These are phyloP conservation scores for Microcebus jonahi DNA, from an alignment of 2,113 vertebrate genomes.

Conservation along the genomic window DNA sequence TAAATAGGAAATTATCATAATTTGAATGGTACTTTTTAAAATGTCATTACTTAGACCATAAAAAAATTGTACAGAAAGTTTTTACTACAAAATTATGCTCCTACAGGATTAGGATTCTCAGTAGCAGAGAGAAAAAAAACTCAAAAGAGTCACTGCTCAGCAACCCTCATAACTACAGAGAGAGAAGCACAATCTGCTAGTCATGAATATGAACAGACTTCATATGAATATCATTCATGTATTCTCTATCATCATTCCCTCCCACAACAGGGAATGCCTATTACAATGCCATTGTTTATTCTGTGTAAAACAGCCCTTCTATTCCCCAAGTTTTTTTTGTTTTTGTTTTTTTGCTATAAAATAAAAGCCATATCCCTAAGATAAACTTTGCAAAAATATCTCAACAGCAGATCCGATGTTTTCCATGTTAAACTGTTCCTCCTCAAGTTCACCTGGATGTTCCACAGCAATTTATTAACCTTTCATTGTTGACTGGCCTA, in stretches of 20 bases:
- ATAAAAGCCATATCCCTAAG: background rate
- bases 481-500: background rate
- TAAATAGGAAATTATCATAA: background rate
- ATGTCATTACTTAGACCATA: background rate
- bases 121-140: background rate
- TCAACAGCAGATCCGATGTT: background rate
- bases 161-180: background rate
- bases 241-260: background rate
- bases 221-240: background rate
- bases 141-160: background rate
- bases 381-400: background rate
- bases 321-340: no score
- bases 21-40: background rate
- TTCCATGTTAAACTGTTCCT: background rate
- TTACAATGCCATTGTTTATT: background rate
- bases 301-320: background rate
- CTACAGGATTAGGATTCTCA: background rate
- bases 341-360: background rate
- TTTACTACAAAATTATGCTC: background rate
- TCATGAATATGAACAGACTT: background rate
- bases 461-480: background rate
- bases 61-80: background rate
- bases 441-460: background rate
- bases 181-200: background rate
- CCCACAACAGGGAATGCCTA: background rate